Evolutionary conservation across 2,888 invertebrate species (phyloP), one percentile per base, ranked within the genome.

Genomic region (Slavum lentiscoides): DNA sequence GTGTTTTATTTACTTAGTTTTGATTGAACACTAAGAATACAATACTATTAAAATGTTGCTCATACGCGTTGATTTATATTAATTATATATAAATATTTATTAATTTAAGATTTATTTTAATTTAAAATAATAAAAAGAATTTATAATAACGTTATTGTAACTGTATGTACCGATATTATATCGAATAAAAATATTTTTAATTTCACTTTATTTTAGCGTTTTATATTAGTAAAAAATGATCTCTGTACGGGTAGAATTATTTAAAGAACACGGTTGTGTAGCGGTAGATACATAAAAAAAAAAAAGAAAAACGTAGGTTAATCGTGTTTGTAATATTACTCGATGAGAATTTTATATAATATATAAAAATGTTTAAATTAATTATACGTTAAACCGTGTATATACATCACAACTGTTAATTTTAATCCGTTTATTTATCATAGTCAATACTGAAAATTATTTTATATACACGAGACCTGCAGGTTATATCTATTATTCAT

Each of bases 401-500:
- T 67, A 13, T 17, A 43, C 19, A 23, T 68, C 23, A 68, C 23
- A 67, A 17, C 39, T 30, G 43, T 67, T 67, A 8, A 68, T 43
- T 53, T 53, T 68, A 68, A 53, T 73, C 8, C 62, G 61, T 23
- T 73, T 73, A 74, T 74, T 62, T 53, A 21, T 74, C 49, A 62
- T 17, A 30, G 62, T 62, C 73, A 62, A 74, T 49, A 7, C 9
- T 30, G 30, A 30, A 30, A 4, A 30, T 30, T 30, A 4, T 30
- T 30, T 30, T 74, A 43, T 73, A n/a, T 30, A 37, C 49, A 49
- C n/a, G 30, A n/a, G 73, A 49, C 73, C 7, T 43, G 30, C 53
- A n/a, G n/a, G 49, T 19, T 62, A 74, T 74, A 74, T 74, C 49
- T 30, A 62, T 61, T 61, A 61, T 13, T 74, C 73, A 74, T 55